These are phyloP conservation scores for Xestoiulus laeticollis DNA, from an alignment of 2,888 invertebrate genomes.

Conservation along the genomic window DNA sequence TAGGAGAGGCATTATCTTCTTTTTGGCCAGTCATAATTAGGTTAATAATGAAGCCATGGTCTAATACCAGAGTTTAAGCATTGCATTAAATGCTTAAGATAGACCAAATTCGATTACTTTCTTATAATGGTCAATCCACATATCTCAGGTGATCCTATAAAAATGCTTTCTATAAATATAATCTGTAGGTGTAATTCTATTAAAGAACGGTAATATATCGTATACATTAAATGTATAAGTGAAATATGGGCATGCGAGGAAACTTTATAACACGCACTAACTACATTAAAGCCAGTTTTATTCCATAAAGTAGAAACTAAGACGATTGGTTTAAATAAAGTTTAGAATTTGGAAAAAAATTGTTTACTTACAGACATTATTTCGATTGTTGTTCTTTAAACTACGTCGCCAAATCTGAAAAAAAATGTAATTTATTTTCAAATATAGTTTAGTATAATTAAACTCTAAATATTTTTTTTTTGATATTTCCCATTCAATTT, in stretches of 20 bases:
- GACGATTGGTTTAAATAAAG: not conserved
- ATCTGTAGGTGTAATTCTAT: not conserved
- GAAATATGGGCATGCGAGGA: not conserved
- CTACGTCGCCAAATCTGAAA: no score
- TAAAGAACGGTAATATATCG: not conserved
- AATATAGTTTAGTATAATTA: no score
- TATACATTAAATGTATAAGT: not conserved
- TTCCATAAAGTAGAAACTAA: not conserved
- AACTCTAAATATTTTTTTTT: no score
- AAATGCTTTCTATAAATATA: not conserved
- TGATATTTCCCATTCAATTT: no score
- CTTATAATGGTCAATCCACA: constrained; percentile 12
- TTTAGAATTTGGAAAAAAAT: not conserved
- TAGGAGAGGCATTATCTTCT: not conserved
- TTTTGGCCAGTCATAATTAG: not conserved
- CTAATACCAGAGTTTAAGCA: constrained; percentile 4
- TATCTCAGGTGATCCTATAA: constrained; percentile 16
- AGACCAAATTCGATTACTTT: constrained; percentile 2
- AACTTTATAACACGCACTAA: not conserved
- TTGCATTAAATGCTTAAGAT: not conserved
- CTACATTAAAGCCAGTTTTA: not conserved
- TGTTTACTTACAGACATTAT: not conserved
- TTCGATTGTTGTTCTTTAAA: not conserved
- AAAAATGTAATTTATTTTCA: no score
- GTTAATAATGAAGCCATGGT: not conserved